Conservation (phyloP, 2,888 invertebrate species). For the Dorcus parallelipipedus region DNA sequence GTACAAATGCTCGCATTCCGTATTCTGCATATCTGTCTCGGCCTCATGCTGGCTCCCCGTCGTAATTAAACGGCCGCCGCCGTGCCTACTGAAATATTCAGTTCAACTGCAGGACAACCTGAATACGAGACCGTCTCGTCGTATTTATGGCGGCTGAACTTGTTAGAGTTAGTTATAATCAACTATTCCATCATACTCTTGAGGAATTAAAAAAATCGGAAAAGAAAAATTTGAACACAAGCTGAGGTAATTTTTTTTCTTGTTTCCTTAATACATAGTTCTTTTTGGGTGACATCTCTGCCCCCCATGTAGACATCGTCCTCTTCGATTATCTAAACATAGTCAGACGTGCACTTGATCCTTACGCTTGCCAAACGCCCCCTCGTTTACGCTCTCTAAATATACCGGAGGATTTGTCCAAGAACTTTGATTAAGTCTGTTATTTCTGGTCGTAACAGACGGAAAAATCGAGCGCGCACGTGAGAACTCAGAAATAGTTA, state of each 20-base stretch:
- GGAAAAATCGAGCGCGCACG: conserved; percentile 9
- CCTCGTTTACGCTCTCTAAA: conserved; percentile 22
- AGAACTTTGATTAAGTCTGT: conserved; percentile 19
- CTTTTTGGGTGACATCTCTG: too few relatives aligned
- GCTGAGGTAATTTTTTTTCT: too few relatives aligned
- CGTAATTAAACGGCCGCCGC: conserved; percentile 7
- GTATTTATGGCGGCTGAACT: too few relatives aligned
- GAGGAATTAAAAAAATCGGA: too few relatives aligned
- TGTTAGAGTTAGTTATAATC: too few relatives aligned
- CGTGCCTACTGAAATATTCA: conserved; percentile 8
- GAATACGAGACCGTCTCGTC: neutral
- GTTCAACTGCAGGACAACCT: conserved; percentile 4
- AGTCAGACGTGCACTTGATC: neutral
- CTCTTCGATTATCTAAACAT: conserved; percentile 1
- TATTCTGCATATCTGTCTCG: conserved; percentile 20
- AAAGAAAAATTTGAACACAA: too few relatives aligned
- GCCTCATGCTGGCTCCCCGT: conserved; percentile 8
- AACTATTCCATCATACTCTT: too few relatives aligned
- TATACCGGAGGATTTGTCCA: conserved; percentile 22
- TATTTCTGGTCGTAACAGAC: conserved; percentile 16
- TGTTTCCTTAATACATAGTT: too few relatives aligned
- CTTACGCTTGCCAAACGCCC: conserved; percentile 18
- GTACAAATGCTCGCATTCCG: conserved; percentile 20
- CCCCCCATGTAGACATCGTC: neutral
- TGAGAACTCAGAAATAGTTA: neutral